Evolutionary conservation across 2,888 invertebrate genomes (phyloP), one percentile per base, ranked within the genome.

Genomic region (Pachliopta kotzebuea): DNA sequence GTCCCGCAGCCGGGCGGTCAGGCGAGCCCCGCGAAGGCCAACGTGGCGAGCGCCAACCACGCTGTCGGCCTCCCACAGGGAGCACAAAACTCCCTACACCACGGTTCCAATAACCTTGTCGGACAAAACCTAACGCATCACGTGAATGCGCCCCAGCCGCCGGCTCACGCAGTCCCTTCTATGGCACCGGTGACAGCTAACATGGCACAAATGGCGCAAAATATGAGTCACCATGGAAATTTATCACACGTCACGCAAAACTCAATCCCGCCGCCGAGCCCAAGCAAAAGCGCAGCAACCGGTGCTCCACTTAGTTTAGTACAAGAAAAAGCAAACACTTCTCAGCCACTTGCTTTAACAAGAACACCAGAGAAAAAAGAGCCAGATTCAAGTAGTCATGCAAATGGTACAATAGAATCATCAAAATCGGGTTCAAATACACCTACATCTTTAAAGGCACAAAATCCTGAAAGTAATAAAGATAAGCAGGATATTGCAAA

Each of bases 151-250:
- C 82, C 81, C 64, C 86, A 86, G 23, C 82, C 73, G 52, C 78
- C 78, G 54, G 80, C 86, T 65, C 87, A 87, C 81, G 84, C 86
- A 63, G 83, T 81, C 72, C 86, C 90, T 11, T 90, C 92, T 74
- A 85, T 93, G 92, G 84, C 93, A 69, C 86, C 92, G 53, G 84
- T 91, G 76, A 78, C 92, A 68, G 89, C 91, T 61, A 90, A 90
- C 79, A 91, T 91, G 91, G 90, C 90, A 49, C 90, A 90, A 73
- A 88, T 90, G 88, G 92, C 91, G 68, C 92, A 92, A 70, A 91
- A 91, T 74, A 91, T 91, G 91, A 90, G 90, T 75, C 90, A 91
- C 83, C 91, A 91, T 69, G 91, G 91, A 65, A 91, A 91, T 79
- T 77, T 91, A 26, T 91, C 91, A 14, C 89, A 88, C 62, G 84